Base-by-base conservation (phyloP, 2,113 vertebrate genomes). In the Chloroceryle aenea region DNA sequence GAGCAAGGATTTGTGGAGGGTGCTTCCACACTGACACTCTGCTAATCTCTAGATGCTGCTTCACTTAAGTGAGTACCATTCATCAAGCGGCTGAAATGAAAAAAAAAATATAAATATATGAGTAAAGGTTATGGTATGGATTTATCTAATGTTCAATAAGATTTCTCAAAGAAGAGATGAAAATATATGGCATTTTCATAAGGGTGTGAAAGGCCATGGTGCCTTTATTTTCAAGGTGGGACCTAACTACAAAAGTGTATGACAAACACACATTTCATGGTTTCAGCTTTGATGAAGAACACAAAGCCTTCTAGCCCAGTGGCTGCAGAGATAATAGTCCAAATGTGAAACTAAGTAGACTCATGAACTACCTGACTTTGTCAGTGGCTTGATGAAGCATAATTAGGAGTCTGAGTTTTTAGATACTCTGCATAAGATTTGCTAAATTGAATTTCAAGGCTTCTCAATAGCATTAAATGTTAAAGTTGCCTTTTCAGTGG, bases 111-210 rank as follows among this genome's bases (percentile, higher is more conserved):
- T 23, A 38, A 42, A 30, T 47, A 53, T 48, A 64, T n/a, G 38
- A 30, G 17, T 50, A 20, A 12, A 3, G 4, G 6, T 52, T 83
- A 12, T 19, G 55, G 9, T 3, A 64, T 74, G 34, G 14, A 6
- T 29, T 78, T 34, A 69, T 59, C 32, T 64, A 36, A n/a, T 1
- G 4, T 4, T 7, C 11, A 30, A 4, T 23, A 32, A 50, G 19
- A 2, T 36, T 86, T 86, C 20, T 43, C 7, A 21, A 10, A 32
- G 36, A 71, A 75, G 56, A 47, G 14, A 5, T 73, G 45, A 67
- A 71, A 62, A 27, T 12, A 8, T 30, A 18, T 12, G 25, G 4
- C 1, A 4, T 56, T 62, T 75, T 62, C 0, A 0, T 18, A 53
- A 48, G 5, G 8, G 2, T 58, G 14, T 73, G 47, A 73, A 73